Evolutionary conservation across 2,888 invertebrate genomes (phyloP).

Genomic region (Drosophila recens): DNA sequence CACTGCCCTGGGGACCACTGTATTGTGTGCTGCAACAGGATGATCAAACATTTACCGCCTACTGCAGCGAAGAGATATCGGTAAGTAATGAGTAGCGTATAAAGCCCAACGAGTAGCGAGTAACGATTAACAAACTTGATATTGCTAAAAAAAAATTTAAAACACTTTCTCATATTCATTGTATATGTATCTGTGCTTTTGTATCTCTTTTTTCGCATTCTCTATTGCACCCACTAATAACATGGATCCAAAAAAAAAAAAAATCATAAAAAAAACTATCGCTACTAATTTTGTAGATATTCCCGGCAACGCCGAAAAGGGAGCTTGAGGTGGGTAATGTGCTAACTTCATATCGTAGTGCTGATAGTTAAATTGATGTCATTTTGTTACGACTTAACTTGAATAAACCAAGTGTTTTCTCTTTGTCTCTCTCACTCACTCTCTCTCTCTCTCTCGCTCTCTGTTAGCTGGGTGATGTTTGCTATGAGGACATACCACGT

Average conservation of each 20-base stretch:
- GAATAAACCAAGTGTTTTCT: neutral
- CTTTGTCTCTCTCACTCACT: neutral
- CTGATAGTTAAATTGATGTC: neutral
- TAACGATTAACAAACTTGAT: neutral
- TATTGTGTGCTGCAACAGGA: conserved; percentile 91
- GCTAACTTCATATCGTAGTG: conserved; percentile 1
- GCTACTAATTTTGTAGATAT: conserved; percentile 82
- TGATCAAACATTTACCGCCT: conserved; percentile 89
- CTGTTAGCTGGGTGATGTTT: conserved; percentile 84
- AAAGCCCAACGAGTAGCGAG: neutral
- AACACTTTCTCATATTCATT: conserved; percentile 27
- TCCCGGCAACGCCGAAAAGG: conserved; percentile 85
- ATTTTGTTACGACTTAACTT: neutral
- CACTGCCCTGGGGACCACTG: conserved; percentile 88
- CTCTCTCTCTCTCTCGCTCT: conserved; percentile 2
- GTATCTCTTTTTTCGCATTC: conserved; percentile 50
- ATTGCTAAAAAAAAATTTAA: neutral
- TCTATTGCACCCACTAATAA: conserved; percentile 50
- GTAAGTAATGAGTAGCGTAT: conserved; percentile 85
- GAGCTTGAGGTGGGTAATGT: conserved; percentile 85
- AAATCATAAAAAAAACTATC: neutral
- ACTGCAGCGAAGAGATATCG: conserved; percentile 90
- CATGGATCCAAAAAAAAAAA: conserved; percentile 42
- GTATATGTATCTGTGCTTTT: conserved; percentile 50
- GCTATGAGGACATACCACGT: conserved; percentile 86